These are phyloP conservation scores for Percopsis omiscomaycus DNA, from an alignment of 2,797 vertebrate species.

Conservation along the genomic window DNA sequence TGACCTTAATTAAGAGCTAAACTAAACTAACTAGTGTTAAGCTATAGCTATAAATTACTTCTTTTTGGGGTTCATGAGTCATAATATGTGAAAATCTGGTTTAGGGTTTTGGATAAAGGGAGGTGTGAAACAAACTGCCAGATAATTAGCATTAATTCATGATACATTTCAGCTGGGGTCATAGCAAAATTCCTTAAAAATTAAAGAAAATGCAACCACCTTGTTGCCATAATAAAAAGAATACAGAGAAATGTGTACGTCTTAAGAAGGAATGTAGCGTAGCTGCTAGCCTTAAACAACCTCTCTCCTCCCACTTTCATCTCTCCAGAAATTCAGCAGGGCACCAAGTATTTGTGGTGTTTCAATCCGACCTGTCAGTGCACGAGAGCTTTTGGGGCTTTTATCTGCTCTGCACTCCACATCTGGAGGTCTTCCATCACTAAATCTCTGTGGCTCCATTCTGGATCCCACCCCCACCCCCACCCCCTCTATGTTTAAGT, in stretches of 20 bases:
- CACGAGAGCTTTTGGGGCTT: slow-evolving; percentile 59
- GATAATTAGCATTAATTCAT: too few species aligned
- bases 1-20: too few species aligned
- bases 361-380: slow-evolving; percentile 79
- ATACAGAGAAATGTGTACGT: slow-evolving; percentile 19
- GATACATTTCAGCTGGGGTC: slow-evolving; percentile 19
- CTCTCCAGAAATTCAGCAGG: slow-evolving; percentile 68
- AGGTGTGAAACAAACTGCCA: too few species aligned
- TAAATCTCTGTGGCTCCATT: slow-evolving; percentile 75
- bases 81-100: too few species aligned
- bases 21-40: too few species aligned
- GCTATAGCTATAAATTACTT: too few species aligned
- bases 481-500: slow-evolving; percentile 69
- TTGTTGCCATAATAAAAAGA: slow-evolving; percentile 28
- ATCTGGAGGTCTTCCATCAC: slow-evolving; percentile 80
- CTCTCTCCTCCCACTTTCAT: slow-evolving; percentile 55
- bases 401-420: slow-evolving; percentile 74
- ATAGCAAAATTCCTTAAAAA: slow-evolving; percentile 63
- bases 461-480: slow-evolving; percentile 55
- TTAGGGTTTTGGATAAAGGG: too few species aligned
- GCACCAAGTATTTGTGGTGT: slow-evolving; percentile 73
- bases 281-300: slow-evolving; percentile 37
- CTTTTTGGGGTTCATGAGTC: too few species aligned
- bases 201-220: slow-evolving; percentile 23
- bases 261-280: slow-evolving; percentile 8